Base-by-base conservation (phyloP, 2,113 vertebrate species). In the Daubentonia madagascariensis region DNA sequence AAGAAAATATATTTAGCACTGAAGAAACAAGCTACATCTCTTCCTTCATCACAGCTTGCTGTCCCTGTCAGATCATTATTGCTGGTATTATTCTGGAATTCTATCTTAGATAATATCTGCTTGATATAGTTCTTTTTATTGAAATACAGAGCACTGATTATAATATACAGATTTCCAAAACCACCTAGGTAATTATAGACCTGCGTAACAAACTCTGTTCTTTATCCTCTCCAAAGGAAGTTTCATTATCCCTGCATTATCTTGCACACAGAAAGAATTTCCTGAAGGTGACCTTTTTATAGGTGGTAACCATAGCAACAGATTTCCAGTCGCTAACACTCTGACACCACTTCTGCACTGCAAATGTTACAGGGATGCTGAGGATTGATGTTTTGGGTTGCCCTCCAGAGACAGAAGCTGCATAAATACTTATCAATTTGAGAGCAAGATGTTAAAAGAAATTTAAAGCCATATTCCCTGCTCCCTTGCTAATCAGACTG, bases 211-310 rank as follows among this genome's bases (percentile, higher is more conserved):
- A 99, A 98, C 97, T 97, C 94, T 68, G 91, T 98, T 98, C 97
- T 99, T 99, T 84, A 96, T 99, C 98, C 98, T 97, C 97, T 98
- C 98, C 98, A 98, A 97, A 98, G 98, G 98, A 99, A 98, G 98
- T 98, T 98, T 99, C 98, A 99, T 99, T 99, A 98, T 99, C 98
- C 94, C 48, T 93, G 97, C 98, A 97, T 98, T 98, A 99, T 99
- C 99, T 98, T 97, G 98, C 95, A 92, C 75, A 96, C 98, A 97
- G 97, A 95, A 98, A 98, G 97, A 98, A 98, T 98, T 99, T 99
- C 98, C 98, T 99, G 98, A 98, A 99, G 99, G 99, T 99, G 99
- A 99, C 98, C 99, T 99, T 99, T 99, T 96, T 81, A 22, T 54
- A 70, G 98, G 75, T 98, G 85, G 99, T 99, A 98, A 96, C 99